Evolutionary conservation across 2,888 invertebrate species (phyloP), one percentile per base, ranked within the genome.

Genomic region (Drosophila birchii): DNA sequence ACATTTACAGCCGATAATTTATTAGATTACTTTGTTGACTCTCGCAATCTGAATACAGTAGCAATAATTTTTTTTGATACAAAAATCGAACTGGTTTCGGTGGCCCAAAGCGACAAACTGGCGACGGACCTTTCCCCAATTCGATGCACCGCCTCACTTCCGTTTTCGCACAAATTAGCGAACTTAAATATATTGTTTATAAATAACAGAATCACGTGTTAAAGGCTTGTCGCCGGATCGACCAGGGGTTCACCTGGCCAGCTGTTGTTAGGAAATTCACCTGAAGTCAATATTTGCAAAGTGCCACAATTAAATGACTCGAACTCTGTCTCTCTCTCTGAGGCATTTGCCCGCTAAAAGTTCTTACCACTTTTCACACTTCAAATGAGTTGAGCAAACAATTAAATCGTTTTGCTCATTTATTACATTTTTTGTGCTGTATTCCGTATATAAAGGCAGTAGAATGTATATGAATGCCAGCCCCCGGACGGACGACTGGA

Each of bases 291-390:
- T 86, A 86, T 78, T 73, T 62, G 75, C 38, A 74, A 80, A 78
- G 80, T 64, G 70, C 61, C 45, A 75, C 76, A 80, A 82, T 75
- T 81, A 83, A 70, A 73, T 59, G 36, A 61, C 75, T 47, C 75
- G 62, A 61, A 45, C 53, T 36, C 18, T 43, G 20, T 14, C 29
- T 23, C 23, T 16, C 9, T 23, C 20, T 23, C 51, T 8, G 32
- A 47, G 53, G 12, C 39, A 76, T 71, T 78, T 71, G 20, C 66
- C 18, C 63, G 75, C 63, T 64, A 75, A 86, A 78, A 70, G 49
- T 53, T 79, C 80, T 78, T 85, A 73, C 69, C 54, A 78, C 47
- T 61, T 86, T 84, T 86, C 75, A 75, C 88, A 84, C 88, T 74
- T 78, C 75, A 60, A 83, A 86, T 75, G 70, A 78, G 68, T 64